Evolutionary conservation across 2,888 invertebrate genomes (phyloP).

Genomic region (Amphipoea lucens): DNA sequence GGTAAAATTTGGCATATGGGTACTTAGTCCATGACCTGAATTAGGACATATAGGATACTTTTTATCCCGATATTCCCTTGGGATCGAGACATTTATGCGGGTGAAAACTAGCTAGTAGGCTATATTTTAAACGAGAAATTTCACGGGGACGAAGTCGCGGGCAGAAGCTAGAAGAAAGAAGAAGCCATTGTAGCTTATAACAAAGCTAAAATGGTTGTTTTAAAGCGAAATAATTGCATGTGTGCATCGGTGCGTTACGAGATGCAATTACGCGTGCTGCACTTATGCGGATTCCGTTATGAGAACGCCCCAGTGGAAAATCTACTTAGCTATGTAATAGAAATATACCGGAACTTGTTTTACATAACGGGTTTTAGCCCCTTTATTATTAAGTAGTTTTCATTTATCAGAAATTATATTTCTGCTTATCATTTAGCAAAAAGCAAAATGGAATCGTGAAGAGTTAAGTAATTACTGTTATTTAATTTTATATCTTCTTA

Average conservation of each 20-base stretch:
- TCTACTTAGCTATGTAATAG: slow-evolving; percentile 59
- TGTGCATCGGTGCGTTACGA: slow-evolving; percentile 70
- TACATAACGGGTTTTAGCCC: slow-evolving; percentile 42
- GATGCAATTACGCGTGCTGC: slow-evolving; percentile 74
- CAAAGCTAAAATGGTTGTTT: slow-evolving; percentile 42
- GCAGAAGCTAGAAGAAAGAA: not conserved
- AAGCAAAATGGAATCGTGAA: not conserved
- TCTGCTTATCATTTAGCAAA: slow-evolving; percentile 1
- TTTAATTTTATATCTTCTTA: not conserved
- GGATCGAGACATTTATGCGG: not conserved
- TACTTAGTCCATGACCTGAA: not conserved
- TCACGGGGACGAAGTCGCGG: not conserved
- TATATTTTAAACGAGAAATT: too few relatives aligned
- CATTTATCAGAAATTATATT: not conserved
- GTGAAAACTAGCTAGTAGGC: too few relatives aligned
- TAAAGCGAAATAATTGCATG: slow-evolving; percentile 53
- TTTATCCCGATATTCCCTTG: not conserved
- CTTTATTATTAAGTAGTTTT: slow-evolving; percentile 12
- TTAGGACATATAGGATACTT: not conserved
- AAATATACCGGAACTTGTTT: slow-evolving; percentile 53
- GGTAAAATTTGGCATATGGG: not conserved
- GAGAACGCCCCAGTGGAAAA: slow-evolving; percentile 53
- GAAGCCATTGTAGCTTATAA: not conserved
- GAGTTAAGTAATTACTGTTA: not conserved
- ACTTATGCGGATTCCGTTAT: slow-evolving; percentile 78